These are phyloP conservation scores for Nezara viridula DNA, from an alignment of 2,888 invertebrate species.

Conservation along the genomic window DNA sequence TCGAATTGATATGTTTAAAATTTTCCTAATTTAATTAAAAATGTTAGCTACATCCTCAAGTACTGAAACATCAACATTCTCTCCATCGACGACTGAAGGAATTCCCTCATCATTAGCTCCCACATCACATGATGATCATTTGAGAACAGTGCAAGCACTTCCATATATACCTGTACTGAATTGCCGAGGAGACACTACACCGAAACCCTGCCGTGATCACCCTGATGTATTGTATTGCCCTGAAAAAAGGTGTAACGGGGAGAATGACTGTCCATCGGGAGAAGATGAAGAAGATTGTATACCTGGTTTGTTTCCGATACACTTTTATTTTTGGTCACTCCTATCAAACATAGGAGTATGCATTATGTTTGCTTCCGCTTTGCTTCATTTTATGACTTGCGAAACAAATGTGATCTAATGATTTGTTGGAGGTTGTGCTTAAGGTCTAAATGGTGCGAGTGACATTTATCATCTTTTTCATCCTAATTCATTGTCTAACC, in stretches of 20 bases:
- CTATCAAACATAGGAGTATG: background rate
- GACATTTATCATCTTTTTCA: constrained; percentile 21
- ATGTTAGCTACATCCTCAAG: background rate
- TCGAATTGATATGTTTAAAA: background rate
- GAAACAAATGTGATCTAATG: background rate
- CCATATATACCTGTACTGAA: background rate
- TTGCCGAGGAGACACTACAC: constrained; percentile 29
- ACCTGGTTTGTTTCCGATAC: constrained; percentile 32
- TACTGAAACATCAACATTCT: background rate
- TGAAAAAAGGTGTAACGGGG: constrained; percentile 22
- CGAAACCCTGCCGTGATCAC: background rate
- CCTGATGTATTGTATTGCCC: background rate
- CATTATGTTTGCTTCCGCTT: constrained; percentile 23
- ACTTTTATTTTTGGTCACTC: background rate
- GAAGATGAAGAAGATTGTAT: constrained; percentile 37
- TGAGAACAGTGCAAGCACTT: too few relatives aligned
- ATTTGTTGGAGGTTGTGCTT: constrained; percentile 12
- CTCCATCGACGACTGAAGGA: background rate
- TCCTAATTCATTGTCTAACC: constrained; percentile 21
- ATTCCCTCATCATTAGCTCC: background rate
- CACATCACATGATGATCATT: background rate
- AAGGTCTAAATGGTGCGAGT: background rate
- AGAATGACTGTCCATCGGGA: background rate
- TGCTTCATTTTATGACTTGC: background rate
- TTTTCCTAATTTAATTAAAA: background rate